Conservation (phyloP, 1,140 invertebrate genomes). For the Psix sp. region DNA sequence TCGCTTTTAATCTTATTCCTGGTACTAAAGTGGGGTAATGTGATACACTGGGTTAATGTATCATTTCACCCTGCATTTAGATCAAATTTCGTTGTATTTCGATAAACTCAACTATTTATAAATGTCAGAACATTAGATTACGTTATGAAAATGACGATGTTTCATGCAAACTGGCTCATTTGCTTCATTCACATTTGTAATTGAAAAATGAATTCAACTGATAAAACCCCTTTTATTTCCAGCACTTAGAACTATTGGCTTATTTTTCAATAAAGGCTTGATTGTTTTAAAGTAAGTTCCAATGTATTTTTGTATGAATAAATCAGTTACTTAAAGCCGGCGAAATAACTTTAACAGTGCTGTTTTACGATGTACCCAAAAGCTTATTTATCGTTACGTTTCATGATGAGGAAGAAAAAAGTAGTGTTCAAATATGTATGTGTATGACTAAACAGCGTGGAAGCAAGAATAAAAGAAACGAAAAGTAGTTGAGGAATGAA, state of each 20-base stretch:
- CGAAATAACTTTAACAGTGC: slow-evolving; percentile 36
- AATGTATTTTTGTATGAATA: no score
- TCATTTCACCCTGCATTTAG: slow-evolving; percentile 36
- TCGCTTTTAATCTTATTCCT: slow-evolving; percentile 30
- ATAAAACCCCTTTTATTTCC: no score
- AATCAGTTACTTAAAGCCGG: slow-evolving; percentile 2
- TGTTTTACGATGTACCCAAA: slow-evolving; percentile 32
- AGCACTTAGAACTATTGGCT: no score
- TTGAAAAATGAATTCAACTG: no score
- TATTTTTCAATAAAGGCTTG: no score
- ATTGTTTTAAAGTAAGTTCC: no score
- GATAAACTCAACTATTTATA: slow-evolving; percentile 31
- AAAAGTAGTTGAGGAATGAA: no score
- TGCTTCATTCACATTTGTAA: no score
- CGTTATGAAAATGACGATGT: neutral
- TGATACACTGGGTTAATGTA: slow-evolving; percentile 42
- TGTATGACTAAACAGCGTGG: no score
- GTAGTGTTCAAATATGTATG: no score
- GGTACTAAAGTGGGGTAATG: slow-evolving; percentile 31
- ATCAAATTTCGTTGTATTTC: slow-evolving; percentile 37
- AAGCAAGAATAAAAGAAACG: no score
- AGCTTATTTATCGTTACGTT: slow-evolving; percentile 8
- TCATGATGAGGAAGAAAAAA: neutral
- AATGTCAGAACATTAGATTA: slow-evolving; percentile 2
- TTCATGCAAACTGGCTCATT: no score